Evolutionary conservation across 1,140 invertebrate genomes (phyloP), one percentile per base, ranked within the genome.

Genomic region (Branchinecta lynchi): DNA sequence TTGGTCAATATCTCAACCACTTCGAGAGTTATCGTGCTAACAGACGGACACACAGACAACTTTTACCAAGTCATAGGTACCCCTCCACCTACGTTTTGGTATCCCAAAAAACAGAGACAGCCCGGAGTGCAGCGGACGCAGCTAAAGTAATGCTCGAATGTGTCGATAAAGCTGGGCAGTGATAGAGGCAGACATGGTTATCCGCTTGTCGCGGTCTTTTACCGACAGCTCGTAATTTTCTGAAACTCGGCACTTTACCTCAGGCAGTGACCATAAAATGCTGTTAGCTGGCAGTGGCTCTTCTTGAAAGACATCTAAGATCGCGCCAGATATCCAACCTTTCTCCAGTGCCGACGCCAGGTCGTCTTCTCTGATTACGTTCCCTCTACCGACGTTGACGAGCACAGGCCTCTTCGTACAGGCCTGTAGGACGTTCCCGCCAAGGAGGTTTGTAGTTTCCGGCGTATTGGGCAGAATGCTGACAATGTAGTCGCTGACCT

Each of bases 371-470:
- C 75, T 76, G 10, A 85, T 81, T 17, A 85, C 73, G 72, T 78
- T 79, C 44, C 84, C 83, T 74, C 84, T 76, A 20, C 84, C 84
- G 72, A 85, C 77, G 73, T 85, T 86, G 21, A 86, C 83, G 66
- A 86, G 80, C 43, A 82, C 74, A 15, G 77, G 75, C 74, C 75
- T 78, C 65, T 73, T 74, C 75, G 75, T 76, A 77, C 77, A 79
- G 70, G 75, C 74, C 73, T 80, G 72, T 44, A 86, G 73, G 6
- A 81, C 67, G 65, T 80, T 75, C 12, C 77, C 78, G 73, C 80
- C 80, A 43, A 86, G 74, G 43, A 86, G 73, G 45, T 80, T 79
- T 69, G 70, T 74, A 12, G 83, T 85, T n/a, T 77, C 71, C n/a
- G 75, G 69, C 0, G 83, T 85, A 7, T 77, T 78, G 43, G 84